Percentiles rank a stretch among this genome's conserved stretches.
Evolutionary conservation across 2,888 invertebrate genomes (phyloP).

Genomic region (Scelioninae gen. 2): DNA sequence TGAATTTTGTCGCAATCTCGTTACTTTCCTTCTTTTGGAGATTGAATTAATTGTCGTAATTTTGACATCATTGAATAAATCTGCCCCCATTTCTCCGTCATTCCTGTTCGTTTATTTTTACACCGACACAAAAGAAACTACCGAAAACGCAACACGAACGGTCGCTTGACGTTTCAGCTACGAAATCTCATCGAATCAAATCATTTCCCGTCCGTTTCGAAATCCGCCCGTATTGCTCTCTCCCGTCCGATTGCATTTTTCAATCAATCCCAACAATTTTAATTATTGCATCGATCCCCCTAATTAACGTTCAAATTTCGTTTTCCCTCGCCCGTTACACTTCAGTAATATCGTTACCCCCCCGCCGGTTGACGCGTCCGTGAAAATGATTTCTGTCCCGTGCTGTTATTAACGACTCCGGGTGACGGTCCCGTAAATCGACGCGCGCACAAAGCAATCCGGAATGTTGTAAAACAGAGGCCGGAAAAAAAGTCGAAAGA

Average conservation of each 20-base stretch:
- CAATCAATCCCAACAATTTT: no score
- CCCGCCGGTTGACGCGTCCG: slow-evolving; percentile 26
- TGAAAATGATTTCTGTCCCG: slow-evolving; percentile 47
- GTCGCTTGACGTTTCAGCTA: no score
- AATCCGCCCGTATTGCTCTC: no score
- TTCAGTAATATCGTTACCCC: slow-evolving; percentile 40
- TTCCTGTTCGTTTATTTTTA: no score
- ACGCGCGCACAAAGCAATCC: slow-evolving; percentile 54
- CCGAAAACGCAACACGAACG: no score
- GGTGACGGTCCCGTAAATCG: slow-evolving; percentile 45
- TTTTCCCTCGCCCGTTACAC: slow-evolving; percentile 29
- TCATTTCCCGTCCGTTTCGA: no score
- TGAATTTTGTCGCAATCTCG: slow-evolving; percentile 40
- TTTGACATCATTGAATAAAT: slow-evolving; percentile 14
- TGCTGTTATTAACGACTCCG: slow-evolving; percentile 48
- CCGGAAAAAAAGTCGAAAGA: slow-evolving; percentile 1
- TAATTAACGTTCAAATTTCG: slow-evolving; percentile 37
- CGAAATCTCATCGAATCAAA: no score
- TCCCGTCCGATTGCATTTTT: no score
- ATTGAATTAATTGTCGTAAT: slow-evolving; percentile 30
- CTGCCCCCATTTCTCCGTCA: no score
- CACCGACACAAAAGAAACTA: no score
- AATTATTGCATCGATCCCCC: slow-evolving; percentile 19
- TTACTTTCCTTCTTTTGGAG: slow-evolving; percentile 31
- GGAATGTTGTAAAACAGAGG: slow-evolving; percentile 49